Conservation (phyloP, 2,888 invertebrate genomes). For the Saturnia japonica region DNA sequence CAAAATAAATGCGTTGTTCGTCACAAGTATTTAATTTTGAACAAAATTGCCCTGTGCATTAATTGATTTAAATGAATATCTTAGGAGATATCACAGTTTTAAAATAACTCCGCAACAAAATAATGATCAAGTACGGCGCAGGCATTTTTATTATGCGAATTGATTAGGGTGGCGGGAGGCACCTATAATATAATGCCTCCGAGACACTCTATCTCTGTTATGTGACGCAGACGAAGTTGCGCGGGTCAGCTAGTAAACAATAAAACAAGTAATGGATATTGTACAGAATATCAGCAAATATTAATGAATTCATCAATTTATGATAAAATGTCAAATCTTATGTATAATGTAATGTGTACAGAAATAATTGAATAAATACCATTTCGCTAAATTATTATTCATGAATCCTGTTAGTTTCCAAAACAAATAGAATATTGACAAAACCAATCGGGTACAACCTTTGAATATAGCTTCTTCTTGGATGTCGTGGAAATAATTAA, state of each 20-base stretch:
- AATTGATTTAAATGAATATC: no score
- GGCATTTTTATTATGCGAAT: no score
- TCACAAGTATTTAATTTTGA: no score
- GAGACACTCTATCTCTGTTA: no score
- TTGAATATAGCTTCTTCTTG: not conserved
- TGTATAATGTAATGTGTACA: not conserved
- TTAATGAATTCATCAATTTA: not conserved
- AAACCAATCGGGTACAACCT: not conserved
- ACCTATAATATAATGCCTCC: no score
- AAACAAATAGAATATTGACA: constrained; percentile 9
- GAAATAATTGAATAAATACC: constrained; percentile 1
- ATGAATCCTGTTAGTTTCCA: constrained; percentile 5
- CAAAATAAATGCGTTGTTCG: no score
- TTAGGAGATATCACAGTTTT: no score
- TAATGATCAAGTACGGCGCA: no score
- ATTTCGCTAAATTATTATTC: constrained; percentile 4
- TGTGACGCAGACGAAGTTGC: no score
- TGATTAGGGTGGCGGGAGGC: no score
- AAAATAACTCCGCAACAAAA: no score
- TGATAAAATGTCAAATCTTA: not conserved
- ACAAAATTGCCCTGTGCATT: no score
- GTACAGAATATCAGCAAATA: not conserved
- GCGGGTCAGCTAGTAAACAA: not conserved
- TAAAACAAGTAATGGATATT: not conserved
- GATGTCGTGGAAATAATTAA: not conserved